Base-by-base conservation (phyloP, 2,888 invertebrate species). In the Sacculina carcini region DNA sequence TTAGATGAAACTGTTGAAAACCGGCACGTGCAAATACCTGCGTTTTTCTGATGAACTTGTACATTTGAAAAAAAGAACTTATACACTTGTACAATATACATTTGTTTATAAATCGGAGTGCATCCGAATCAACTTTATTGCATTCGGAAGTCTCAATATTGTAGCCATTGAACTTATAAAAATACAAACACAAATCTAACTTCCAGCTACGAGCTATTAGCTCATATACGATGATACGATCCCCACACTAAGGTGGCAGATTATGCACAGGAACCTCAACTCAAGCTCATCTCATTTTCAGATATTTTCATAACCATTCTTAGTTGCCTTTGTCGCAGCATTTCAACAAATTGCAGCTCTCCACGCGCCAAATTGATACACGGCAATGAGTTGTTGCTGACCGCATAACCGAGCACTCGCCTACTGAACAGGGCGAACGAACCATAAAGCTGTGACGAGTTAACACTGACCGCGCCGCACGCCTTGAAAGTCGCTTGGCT, bases 31-130 rank as follows among this genome's bases (percentile, higher is more conserved):
- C n/a, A n/a, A n/a, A n/a, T n/a, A n/a, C n/a, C n/a, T n/a, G n/a
- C n/a, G n/a, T n/a, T n/a, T n/a, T n/a, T n/a, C n/a, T n/a, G n/a
- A n/a, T n/a, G n/a, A n/a, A n/a, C n/a, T n/a, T 42, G 24, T 7
- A 42, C 6, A 42, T 42, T 23, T 7, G 24, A 23, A 42, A 23
- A 42, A 14, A 19, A 16, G 24, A 23, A 42, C 24, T 23, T 42
- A 42, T 42, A 42, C 24, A 42, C 24, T 23, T 42, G 24, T 42
- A 42, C 24, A 42, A 42, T 42, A 42, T 42, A 42, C 24, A 42
- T 42, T 23, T 42, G 24, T 7, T 23, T 5, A 42, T 5, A 42
- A 4, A 42, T 5, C 19, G 4, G 24, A 23, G 24, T 5, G 24
- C 24, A 42, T 5, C 19, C 23, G 23, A 21, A 42, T 42, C n/a